Percentiles rank a stretch among this genome's conserved stretches.
Conservation (phyloP, 2,888 invertebrate genomes). For the Drosophila subsilvestris region DNA sequence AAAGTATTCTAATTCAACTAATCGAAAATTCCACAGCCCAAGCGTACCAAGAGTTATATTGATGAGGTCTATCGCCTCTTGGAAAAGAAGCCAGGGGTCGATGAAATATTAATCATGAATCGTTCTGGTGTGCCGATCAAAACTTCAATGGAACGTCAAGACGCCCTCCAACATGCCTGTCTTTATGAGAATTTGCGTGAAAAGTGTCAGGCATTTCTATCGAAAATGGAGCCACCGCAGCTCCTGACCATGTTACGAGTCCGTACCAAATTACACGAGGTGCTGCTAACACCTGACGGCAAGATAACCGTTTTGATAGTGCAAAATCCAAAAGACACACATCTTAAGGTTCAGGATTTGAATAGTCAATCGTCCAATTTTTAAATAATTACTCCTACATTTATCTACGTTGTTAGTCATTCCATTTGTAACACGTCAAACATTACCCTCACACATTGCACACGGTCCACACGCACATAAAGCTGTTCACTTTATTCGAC, state of each 20-base stretch:
- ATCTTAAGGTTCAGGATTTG: constrained; percentile 15
- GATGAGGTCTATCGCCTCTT: constrained; percentile 76
- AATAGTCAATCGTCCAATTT: neutral
- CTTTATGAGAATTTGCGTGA: constrained; percentile 79
- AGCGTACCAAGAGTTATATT: constrained; percentile 80
- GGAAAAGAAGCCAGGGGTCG: constrained; percentile 73
- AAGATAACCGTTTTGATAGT: constrained; percentile 82
- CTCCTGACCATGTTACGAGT: constrained; percentile 76
- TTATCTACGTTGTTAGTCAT: too few species aligned
- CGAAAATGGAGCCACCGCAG: constrained; percentile 74
- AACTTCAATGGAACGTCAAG: constrained; percentile 72
- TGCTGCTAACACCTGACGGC: constrained; percentile 80
- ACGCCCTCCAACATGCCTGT: constrained; percentile 79
- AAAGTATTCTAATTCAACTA: too few species aligned
- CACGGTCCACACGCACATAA: too few species aligned
- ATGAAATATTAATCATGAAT: constrained; percentile 81
- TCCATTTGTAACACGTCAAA: too few species aligned
- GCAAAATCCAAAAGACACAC: constrained; percentile 77
- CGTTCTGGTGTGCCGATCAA: constrained; percentile 80
- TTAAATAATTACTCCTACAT: too few species aligned
- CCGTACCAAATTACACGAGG: constrained; percentile 79
- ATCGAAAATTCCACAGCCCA: constrained; percentile 46
- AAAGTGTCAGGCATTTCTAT: constrained; percentile 76
- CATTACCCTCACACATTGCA: too few species aligned
- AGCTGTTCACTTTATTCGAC: too few species aligned